Evolutionary conservation across 2,113 vertebrate species (phyloP).

Genomic region (Tapirus terrestris): DNA sequence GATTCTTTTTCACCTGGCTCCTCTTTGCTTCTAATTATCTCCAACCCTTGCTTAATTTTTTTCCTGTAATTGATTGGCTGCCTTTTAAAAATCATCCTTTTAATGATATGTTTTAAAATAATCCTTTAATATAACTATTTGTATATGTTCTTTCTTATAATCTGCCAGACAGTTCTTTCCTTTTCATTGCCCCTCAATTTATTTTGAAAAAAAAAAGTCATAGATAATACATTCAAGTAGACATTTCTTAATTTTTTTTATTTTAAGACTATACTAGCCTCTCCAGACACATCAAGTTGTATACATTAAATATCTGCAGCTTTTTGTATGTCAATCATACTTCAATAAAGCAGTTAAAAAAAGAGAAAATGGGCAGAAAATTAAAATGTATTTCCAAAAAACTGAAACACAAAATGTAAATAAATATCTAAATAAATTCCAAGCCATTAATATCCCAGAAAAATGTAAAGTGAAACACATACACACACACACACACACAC

Average conservation of each 20-base stretch:
- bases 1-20: not conserved
- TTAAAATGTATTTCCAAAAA: constrained; percentile 9
- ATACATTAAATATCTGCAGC: not conserved
- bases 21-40: not conserved
- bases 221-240: constrained; percentile 1
- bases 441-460: not conserved
- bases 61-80: not conserved
- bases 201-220: constrained; percentile 3
- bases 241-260: not conserved
- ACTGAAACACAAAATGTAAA: constrained; percentile 15
- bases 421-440: not conserved
- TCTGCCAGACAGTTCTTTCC: not conserved
- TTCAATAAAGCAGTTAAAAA: not conserved
- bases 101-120: not conserved
- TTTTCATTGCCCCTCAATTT: not conserved
- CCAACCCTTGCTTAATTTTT: not conserved
- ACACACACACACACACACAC: no score
- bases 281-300: not conserved
- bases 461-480: not conserved
- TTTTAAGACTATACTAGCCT: not conserved
- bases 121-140: not conserved
- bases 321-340: not conserved
- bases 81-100: constrained; percentile 27
- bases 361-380: not conserved
- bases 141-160: not conserved